Evolutionary conservation across 2,888 invertebrate genomes (phyloP).

Genomic region (Axea sp.): DNA sequence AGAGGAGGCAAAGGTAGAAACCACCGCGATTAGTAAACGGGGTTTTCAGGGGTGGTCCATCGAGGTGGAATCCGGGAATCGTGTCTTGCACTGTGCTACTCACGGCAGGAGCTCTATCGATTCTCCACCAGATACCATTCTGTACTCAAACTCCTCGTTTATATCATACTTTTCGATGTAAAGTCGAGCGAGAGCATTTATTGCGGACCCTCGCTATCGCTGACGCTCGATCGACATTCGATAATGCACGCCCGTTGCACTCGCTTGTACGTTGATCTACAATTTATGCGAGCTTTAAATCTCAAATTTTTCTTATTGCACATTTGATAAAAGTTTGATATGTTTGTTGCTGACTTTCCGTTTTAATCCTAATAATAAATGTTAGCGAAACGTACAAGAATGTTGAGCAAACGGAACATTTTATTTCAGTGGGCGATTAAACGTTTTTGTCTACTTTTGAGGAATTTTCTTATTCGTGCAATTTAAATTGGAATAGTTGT

Average conservation of each 20-base stretch:
- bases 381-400: no score
- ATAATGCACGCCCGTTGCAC: slow-evolving; percentile 34
- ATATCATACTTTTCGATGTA: slow-evolving; percentile 54
- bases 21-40: slow-evolving; percentile 66
- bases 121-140: slow-evolving; percentile 73
- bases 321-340: background rate
- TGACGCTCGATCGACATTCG: slow-evolving; percentile 37
- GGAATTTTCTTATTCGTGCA: no score
- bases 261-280: slow-evolving; percentile 10
- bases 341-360: background rate
- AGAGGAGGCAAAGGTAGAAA: slow-evolving; percentile 50
- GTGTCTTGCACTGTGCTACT: slow-evolving; percentile 68
- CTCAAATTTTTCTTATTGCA: background rate
- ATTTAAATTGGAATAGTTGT: no score
- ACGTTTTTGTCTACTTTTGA: no score
- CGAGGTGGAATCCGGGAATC: slow-evolving; percentile 72
- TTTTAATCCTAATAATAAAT: no score
- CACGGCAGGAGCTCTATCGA: slow-evolving; percentile 73
- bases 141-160: slow-evolving; percentile 63
- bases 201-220: slow-evolving; percentile 26
- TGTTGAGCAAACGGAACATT: no score
- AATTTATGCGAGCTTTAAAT: slow-evolving; percentile 11
- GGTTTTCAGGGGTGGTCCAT: slow-evolving; percentile 70
- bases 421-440: no score
- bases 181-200: slow-evolving; percentile 33